Conservation (phyloP, 2,797 vertebrate genomes). For the Bradypus variegatus region DNA sequence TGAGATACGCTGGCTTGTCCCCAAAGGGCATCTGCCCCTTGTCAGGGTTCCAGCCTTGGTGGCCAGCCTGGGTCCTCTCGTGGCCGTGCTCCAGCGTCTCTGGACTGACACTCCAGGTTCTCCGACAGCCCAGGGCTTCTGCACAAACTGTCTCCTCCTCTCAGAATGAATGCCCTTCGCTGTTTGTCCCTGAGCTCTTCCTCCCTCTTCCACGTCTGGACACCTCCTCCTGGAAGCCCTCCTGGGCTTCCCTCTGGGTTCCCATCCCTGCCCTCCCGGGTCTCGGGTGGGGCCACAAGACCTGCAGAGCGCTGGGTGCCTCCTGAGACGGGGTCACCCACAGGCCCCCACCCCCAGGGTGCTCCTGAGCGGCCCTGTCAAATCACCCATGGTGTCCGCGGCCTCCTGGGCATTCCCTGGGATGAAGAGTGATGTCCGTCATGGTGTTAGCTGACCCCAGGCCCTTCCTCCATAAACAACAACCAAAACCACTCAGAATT, state of each 20-base stretch:
- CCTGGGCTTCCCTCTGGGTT: background rate
- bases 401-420: background rate
- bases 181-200: background rate
- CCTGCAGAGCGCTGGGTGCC: background rate
- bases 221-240: background rate
- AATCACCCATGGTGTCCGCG: fast-evolving
- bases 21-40: background rate
- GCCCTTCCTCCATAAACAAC: background rate
- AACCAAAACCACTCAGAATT: too few species aligned
- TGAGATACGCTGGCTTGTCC: background rate
- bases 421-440: background rate
- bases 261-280: background rate
- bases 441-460: background rate
- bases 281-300: too few species aligned
- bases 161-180: background rate
- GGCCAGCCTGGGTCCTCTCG: fast-evolving
- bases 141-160: background rate
- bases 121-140: too few species aligned
- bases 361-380: background rate
- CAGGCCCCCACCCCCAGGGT: too few species aligned
- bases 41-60: background rate
- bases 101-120: background rate
- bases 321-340: background rate
- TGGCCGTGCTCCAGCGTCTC: too few species aligned
- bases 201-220: background rate